Evolutionary conservation across 2,113 vertebrate genomes (phyloP), one percentile per base, ranked within the genome.

Genomic region (Numida meleagris): DNA sequence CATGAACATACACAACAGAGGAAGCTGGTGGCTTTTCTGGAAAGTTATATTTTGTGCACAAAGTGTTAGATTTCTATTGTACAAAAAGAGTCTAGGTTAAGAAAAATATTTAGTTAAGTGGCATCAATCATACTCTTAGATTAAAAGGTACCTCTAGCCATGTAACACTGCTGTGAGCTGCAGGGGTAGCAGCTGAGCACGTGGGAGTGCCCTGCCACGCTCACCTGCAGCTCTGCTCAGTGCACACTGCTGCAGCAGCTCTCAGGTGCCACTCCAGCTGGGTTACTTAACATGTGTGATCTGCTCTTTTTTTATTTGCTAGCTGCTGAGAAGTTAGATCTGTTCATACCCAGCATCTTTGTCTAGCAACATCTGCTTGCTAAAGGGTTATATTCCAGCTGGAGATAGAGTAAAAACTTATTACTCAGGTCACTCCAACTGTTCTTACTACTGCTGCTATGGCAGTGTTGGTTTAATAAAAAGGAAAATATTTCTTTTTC

Each of bases 161-260:
- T 4, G 1, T 7, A 12, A 42, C 20, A 12, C 1, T 38, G 42
- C 43, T 57, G 57, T 6, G 42, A 34, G 43, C 29, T 0, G 0
- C 29, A 18, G 58, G 46, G 2, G 0, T 0, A 5, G 33, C 45
- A 67, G 15, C 50, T 33, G 42, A 38, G 19, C n/a, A 29, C 31
- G 24, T 10, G 29, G n/a, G 33, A 31, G 12, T 18, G 40, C 27
- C 1, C 18, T 15, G 38, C 40, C 15, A 40, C 15, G 3, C 31
- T 59, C 36, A 58, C 16, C n/a, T 59, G 36, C 68, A 57, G 24
- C n/a, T 24, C 48, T 20, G 40, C 48, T 58, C 6, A 4, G 74
- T 27, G 25, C 10, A 40, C 57, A 45, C 6, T 45, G 3, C 11
- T 34, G 7, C n/a, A 19, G 34, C 1, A 20, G 36, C 36, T 88